Evolutionary conservation across 2,113 vertebrate genomes (phyloP).

Genomic region (Antechinus stuartii): DNA sequence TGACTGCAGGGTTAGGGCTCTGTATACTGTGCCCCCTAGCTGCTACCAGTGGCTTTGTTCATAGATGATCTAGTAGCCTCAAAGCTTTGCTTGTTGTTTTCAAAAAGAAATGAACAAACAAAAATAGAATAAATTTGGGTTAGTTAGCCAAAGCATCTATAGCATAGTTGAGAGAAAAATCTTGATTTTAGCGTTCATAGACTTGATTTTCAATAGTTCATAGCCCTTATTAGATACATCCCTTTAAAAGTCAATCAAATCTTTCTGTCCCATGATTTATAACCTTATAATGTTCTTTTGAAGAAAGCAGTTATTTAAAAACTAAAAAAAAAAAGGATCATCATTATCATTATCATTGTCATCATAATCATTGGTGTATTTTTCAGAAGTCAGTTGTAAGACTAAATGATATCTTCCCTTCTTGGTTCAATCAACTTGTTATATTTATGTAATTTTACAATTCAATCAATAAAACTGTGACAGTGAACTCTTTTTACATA

Average conservation of each 20-base stretch:
- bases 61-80: neutral
- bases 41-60: neutral
- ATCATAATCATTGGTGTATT: neutral
- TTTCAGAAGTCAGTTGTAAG: neutral
- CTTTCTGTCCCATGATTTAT: neutral
- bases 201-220: neutral
- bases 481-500: neutral
- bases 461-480: neutral
- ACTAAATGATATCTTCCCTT: neutral
- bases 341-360: neutral
- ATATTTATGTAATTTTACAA: neutral
- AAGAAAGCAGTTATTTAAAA: neutral
- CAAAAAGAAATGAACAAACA: neutral
- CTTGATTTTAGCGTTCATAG: neutral
- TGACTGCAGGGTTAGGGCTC: too few relatives aligned
- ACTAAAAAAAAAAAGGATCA: neutral
- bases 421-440: neutral
- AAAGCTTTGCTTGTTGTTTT: neutral
- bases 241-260: neutral
- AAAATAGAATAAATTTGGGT: neutral
- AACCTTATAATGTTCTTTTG: neutral
- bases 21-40: too few relatives aligned
- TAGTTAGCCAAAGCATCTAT: neutral
- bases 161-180: neutral
- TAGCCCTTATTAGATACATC: too few relatives aligned